phyloP scores from a whole-genome alignment of 2,113 vertebrate genomes.

The Myrmecobius fasciatus region DNA sequence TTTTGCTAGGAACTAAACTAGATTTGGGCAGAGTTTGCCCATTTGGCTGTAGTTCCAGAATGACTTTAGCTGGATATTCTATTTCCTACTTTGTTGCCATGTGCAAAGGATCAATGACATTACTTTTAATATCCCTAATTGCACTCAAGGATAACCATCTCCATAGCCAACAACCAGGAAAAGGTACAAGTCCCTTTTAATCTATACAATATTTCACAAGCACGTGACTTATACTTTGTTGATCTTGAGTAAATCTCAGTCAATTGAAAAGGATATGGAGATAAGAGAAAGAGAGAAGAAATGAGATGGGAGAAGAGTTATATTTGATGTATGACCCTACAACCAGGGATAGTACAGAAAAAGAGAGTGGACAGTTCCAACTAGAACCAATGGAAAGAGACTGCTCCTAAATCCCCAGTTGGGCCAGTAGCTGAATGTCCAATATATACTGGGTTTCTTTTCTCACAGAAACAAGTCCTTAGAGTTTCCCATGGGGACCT shows the following conservation, averaged over 20 bases:
- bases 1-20: constrained; percentile 8
- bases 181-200: neutral
- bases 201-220: neutral
- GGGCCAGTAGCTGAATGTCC: neutral
- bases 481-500: neutral
- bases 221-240: neutral
- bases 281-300: neutral
- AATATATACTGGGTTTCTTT: neutral
- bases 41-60: neutral
- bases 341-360: neutral
- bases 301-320: neutral
- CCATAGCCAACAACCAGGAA: neutral
- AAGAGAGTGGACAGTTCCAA: neutral
- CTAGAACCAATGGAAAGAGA: neutral
- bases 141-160: neutral
- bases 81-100: neutral
- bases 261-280: neutral
- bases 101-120: neutral
- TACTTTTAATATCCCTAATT: neutral
- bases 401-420: neutral
- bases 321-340: neutral
- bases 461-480: neutral
- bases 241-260: neutral
- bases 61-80: neutral
- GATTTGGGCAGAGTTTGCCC: constrained; percentile 26